Evolutionary conservation across 2,113 vertebrate species (phyloP).

Genomic region (Aythya baeri): DNA sequence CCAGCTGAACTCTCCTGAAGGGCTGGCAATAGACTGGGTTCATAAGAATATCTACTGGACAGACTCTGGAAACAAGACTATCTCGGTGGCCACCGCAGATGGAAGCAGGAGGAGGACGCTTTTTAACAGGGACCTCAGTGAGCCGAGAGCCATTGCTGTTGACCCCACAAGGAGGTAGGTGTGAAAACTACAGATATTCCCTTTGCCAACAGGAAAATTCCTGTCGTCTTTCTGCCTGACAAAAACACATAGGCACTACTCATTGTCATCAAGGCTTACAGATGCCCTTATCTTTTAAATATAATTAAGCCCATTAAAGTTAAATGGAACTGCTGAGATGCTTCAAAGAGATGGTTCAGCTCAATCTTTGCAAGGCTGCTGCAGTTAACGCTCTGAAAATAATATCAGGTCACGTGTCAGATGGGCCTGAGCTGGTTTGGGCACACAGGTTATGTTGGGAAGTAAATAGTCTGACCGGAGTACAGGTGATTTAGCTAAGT

Average conservation of each 20-base stretch:
- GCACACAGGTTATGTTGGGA: background rate
- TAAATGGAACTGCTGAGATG: background rate
- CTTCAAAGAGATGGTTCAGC: background rate
- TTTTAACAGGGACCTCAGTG: slow-evolving; percentile 87
- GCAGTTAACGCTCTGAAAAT: background rate
- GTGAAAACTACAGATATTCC: background rate
- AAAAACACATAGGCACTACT: background rate
- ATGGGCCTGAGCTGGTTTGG: background rate
- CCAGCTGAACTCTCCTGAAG: slow-evolving; percentile 91
- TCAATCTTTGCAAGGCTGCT: background rate
- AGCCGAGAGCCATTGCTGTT: slow-evolving; percentile 93
- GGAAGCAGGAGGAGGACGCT: slow-evolving; percentile 90
- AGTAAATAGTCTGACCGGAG: background rate
- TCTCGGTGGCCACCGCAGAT: slow-evolving; percentile 92
- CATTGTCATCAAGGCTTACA: background rate
- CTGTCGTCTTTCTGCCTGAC: background rate
- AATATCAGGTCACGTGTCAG: background rate
- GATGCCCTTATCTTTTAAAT: background rate
- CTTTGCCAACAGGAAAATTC: rapidly evolving
- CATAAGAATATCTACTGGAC: slow-evolving; percentile 99
- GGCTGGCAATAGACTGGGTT: slow-evolving; percentile 96
- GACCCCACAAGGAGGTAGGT: slow-evolving; percentile 93
- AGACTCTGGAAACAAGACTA: slow-evolving; percentile 94
- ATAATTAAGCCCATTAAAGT: background rate
- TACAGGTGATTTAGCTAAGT: background rate